A percentile compares a stretch with the other conserved stretches of the same genome.
Evolutionary conservation across 2,797 vertebrate genomes (phyloP).

Genomic region (Steatocranus sp.): DNA sequence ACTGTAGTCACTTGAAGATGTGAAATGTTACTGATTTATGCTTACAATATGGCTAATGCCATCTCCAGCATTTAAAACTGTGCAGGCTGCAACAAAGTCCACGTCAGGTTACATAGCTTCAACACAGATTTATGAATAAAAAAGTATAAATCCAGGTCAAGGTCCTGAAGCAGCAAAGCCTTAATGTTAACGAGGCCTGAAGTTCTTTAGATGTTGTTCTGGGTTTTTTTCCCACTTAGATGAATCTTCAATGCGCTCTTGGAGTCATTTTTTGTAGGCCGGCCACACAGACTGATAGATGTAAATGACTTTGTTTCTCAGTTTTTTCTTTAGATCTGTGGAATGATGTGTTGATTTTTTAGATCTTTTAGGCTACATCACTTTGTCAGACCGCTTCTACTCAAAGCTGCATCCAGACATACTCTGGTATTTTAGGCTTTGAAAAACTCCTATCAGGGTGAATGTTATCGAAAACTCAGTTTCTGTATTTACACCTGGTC

Average conservation of each 20-base stretch:
- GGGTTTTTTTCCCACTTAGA: accelerated
- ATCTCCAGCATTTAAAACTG: background rate
- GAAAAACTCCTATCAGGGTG: background rate
- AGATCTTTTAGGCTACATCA: background rate
- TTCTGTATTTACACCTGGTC: background rate
- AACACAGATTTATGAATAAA: background rate
- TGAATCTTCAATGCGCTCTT: background rate
- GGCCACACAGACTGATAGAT: background rate
- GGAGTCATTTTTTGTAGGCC: background rate
- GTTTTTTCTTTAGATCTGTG: background rate
- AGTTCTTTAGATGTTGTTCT: background rate
- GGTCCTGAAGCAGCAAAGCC: background rate
- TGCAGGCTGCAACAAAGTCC: background rate
- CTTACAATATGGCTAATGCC: no score
- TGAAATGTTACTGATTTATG: no score
- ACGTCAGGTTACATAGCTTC: background rate
- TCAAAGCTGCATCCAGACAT: background rate
- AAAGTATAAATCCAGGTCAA: background rate
- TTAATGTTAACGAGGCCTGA: background rate
- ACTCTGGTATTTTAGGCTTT: background rate
- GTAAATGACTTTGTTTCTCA: background rate
- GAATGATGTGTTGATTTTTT: background rate
- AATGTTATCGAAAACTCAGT: background rate
- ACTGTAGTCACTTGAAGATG: background rate
- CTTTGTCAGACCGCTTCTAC: background rate